Percentiles rank a stretch among this genome's conserved stretches.
phyloP scores from a whole-genome alignment of 92 coral and sea anemone species.

The Isaurus tuberculatus region DNA sequence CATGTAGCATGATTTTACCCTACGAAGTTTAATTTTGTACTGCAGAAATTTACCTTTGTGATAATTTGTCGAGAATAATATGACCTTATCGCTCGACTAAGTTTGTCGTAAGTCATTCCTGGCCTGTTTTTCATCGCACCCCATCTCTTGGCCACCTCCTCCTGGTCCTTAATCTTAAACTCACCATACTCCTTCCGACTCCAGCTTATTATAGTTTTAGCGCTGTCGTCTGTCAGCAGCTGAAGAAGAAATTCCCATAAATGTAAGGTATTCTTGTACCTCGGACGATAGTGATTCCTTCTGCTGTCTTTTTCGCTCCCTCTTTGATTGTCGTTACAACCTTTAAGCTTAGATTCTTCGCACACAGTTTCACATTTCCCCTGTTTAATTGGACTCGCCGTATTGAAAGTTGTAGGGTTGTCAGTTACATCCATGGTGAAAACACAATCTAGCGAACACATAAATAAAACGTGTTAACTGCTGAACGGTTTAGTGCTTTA shows the following conservation, averaged over 20 bases:
- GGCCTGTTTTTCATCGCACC: constrained; percentile 28
- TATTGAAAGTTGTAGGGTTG: not conserved
- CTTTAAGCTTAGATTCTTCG: not conserved
- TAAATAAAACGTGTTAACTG: not conserved
- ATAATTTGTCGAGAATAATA: constrained; percentile 28
- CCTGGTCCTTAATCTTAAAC: constrained; percentile 28
- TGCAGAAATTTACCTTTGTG: constrained; percentile 20
- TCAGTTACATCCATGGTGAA: not conserved
- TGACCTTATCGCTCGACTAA: constrained; percentile 40
- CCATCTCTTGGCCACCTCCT: constrained; percentile 39
- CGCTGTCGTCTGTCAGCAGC: constrained; percentile 24
- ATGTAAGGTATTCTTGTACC: constrained; percentile 27
- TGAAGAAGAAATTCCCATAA: constrained; percentile 44
- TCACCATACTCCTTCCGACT: constrained; percentile 33
- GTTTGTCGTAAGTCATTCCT: constrained; percentile 43
- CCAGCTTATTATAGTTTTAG: constrained; percentile 16
- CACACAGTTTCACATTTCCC: not conserved
- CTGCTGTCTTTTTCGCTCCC: not conserved
- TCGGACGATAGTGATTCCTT: not conserved
- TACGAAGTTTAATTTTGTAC: too few relatives aligned
- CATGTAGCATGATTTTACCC: too few relatives aligned
- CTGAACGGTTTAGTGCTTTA: not conserved
- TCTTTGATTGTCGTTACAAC: not conserved
- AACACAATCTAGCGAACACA: not conserved
- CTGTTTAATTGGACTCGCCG: not conserved